These are phyloP conservation scores for Heliconius congener DNA, from an alignment of 1,140 invertebrate species.

Conservation along the genomic window DNA sequence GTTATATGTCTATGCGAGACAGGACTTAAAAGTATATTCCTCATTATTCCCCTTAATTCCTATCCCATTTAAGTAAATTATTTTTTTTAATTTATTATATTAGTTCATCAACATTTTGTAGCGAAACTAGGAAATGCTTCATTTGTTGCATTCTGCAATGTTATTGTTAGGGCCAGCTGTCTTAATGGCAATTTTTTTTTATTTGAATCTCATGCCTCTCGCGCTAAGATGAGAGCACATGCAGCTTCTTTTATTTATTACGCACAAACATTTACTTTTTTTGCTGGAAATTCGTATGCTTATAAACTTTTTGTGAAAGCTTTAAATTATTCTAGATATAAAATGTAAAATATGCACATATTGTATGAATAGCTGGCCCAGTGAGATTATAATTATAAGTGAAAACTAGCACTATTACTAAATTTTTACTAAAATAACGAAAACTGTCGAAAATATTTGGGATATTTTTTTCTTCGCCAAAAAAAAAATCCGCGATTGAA, in stretches of 20 bases:
- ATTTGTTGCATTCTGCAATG: slow-evolving; percentile 33
- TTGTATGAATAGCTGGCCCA: slow-evolving; percentile 58
- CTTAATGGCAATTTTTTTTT: slow-evolving; percentile 39
- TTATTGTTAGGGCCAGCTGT: slow-evolving; percentile 49
- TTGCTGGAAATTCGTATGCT: slow-evolving; percentile 29
- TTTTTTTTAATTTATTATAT: slow-evolving; percentile 33
- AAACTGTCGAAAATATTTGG: slow-evolving; percentile 1
- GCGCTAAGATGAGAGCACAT: slow-evolving; percentile 43
- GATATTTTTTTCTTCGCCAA: not conserved
- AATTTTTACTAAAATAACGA: slow-evolving; percentile 22
- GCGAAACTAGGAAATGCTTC: slow-evolving; percentile 36
- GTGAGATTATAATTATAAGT: slow-evolving; percentile 66
- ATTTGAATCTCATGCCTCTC: slow-evolving; percentile 47
- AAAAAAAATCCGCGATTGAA: not conserved
- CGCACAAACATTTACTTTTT: slow-evolving; percentile 23
- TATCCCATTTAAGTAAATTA: slow-evolving; percentile 25
- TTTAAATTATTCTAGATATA: slow-evolving; percentile 60
- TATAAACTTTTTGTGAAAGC: slow-evolving; percentile 43
- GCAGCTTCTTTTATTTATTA: slow-evolving; percentile 42
- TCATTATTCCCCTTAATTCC: slow-evolving; percentile 30
- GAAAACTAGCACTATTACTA: slow-evolving; percentile 31
- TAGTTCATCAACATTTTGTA: slow-evolving; percentile 35
- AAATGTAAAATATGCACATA: slow-evolving; percentile 39
- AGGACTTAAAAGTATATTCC: slow-evolving; percentile 35
- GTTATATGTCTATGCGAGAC: slow-evolving; percentile 25